phyloP scores from a whole-genome alignment of 2,113 vertebrate species.

The Lepus europaeus region DNA sequence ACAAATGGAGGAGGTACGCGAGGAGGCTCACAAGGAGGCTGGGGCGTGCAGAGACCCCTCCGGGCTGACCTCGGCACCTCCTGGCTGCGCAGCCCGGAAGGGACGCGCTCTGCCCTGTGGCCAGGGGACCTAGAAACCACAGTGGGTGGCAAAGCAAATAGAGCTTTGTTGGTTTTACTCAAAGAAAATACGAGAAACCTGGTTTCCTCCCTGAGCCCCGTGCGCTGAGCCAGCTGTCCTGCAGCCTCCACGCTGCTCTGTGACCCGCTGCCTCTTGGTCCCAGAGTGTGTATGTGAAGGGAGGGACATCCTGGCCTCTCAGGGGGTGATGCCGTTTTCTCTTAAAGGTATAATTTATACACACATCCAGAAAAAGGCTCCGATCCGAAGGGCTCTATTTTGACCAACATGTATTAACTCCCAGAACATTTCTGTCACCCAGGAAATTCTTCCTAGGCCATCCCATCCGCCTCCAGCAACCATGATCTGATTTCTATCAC shows the following conservation, averaged over 20 bases:
- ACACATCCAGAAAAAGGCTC: not conserved
- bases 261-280: not conserved
- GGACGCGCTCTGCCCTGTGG: not conserved
- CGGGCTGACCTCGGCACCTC: constrained; percentile 14
- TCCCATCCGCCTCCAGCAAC: not conserved
- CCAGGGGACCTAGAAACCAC: constrained; percentile 45
- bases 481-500: not conserved
- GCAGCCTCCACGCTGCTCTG: not conserved
- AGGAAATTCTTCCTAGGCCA: not conserved
- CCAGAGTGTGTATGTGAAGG: not conserved
- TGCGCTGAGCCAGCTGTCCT: constrained; percentile 42
- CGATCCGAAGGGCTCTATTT: not conserved
- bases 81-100: not conserved
- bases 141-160: constrained; percentile 70
- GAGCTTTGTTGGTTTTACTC: constrained; percentile 72
- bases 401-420: not conserved
- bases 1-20: not conserved
- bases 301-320: not conserved
- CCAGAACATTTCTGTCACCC: not conserved
- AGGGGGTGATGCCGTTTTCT: not conserved
- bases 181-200: constrained; percentile 75
- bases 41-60: not conserved
- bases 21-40: not conserved
- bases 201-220: constrained; percentile 25
- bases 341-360: not conserved